Evolutionary conservation across 2,797 vertebrate genomes (phyloP).

Genomic region (Poliocrania exsul): DNA sequence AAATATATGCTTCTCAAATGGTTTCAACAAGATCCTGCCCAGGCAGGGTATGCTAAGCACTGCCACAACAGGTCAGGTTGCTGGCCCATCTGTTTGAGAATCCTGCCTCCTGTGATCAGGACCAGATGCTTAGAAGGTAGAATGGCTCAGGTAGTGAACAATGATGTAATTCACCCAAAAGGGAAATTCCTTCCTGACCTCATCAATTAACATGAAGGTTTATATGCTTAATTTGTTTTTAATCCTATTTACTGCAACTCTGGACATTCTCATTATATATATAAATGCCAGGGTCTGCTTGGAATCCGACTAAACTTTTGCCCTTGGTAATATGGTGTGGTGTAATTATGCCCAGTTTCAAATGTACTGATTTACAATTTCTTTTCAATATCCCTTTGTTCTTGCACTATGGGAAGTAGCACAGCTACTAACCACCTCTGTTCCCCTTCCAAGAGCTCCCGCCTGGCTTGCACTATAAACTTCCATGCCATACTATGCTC

Average conservation of each 20-base stretch:
- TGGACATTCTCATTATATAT: slow-evolving; percentile 12
- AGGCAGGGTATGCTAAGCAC: not conserved
- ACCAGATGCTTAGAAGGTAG: slow-evolving; percentile 39
- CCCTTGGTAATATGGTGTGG: not conserved
- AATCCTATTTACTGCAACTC: slow-evolving; percentile 62
- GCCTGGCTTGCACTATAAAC: not conserved
- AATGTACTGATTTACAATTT: not conserved
- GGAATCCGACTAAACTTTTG: slow-evolving; percentile 46
- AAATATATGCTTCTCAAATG: not conserved
- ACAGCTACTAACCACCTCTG: not conserved
- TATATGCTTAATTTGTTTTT: slow-evolving; percentile 58
- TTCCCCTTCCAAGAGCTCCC: not conserved
- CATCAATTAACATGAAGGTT: slow-evolving; percentile 49
- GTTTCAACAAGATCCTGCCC: not conserved
- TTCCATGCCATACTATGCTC: not conserved
- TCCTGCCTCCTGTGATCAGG: not conserved
- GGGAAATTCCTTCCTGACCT: slow-evolving; percentile 63
- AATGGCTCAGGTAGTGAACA: not conserved
- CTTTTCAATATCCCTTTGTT: slow-evolving; percentile 32
- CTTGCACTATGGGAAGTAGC: not conserved
- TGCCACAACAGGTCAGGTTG: not conserved
- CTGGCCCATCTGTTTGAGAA: not conserved
- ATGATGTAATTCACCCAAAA: slow-evolving; percentile 30
- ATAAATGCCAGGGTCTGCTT: slow-evolving; percentile 25
- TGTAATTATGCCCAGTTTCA: not conserved